Evolutionary conservation across 23 tunicate species (phyloP).

Genomic region (Phallusia fumigata): DNA sequence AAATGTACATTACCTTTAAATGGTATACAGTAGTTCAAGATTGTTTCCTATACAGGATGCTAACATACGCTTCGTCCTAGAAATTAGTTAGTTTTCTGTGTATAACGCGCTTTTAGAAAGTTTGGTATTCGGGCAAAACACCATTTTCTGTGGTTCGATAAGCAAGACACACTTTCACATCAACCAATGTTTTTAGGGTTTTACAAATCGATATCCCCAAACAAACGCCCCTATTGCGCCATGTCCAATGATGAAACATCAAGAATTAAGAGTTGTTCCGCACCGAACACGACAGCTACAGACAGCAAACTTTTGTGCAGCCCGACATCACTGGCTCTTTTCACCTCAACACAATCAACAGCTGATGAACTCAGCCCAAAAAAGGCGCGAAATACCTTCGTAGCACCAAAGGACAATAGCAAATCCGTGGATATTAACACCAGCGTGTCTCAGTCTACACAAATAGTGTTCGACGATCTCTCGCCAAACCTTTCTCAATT

Average conservation of each 20-base stretch:
- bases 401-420: not conserved
- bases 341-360: not conserved
- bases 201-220: not conserved
- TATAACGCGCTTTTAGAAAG: no score
- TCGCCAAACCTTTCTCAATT: not conserved
- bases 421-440: not conserved
- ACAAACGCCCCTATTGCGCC: not conserved
- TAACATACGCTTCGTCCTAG: no score
- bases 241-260: not conserved
- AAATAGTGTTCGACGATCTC: not conserved
- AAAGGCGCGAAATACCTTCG: not conserved
- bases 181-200: no score
- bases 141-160: no score
- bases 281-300: no score
- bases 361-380: not conserved
- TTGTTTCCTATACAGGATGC: not conserved
- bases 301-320: no score
- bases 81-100: no score
- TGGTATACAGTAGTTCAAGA: not conserved
- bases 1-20: not conserved
- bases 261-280: not conserved
- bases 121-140: no score
- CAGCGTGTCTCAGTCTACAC: not conserved
- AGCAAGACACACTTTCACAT: no score
- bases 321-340: no score